A percentile compares a stretch with the other conserved stretches of the same genome.
These are phyloP conservation scores for Podargus strigoides DNA, from an alignment of 2,797 vertebrate species.

Conservation along the genomic window DNA sequence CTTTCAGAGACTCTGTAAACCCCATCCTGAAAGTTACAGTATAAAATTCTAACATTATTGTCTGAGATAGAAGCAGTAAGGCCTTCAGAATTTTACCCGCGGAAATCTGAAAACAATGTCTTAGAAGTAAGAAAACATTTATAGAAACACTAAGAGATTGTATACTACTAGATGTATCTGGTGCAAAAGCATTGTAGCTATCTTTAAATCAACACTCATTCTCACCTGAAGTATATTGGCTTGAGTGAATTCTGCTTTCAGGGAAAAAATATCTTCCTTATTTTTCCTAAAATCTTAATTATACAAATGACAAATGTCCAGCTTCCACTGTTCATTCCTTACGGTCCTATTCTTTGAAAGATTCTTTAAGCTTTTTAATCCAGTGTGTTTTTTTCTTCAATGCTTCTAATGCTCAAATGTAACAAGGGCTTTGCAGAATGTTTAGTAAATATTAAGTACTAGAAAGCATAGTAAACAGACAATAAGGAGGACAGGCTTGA, in stretches of 20 bases:
- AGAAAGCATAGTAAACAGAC: not conserved
- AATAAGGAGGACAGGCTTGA: not conserved
- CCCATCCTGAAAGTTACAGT: not conserved
- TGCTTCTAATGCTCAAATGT: not conserved
- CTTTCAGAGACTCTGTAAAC: not conserved
- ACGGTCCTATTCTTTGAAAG: not conserved
- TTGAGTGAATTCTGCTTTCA: not conserved
- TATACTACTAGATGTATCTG: not conserved
- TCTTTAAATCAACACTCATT: not conserved
- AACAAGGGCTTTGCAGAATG: not conserved
- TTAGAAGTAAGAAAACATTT: not conserved
- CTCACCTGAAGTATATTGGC: not conserved
- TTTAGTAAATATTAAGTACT: not conserved
- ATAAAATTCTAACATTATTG: not conserved
- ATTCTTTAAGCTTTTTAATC: not conserved
- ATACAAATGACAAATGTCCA: not conserved
- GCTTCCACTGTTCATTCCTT: not conserved
- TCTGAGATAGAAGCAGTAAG: not conserved
- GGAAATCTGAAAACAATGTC: not conserved
- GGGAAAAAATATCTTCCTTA: not conserved
- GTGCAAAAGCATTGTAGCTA: not conserved
- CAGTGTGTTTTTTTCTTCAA: not conserved
- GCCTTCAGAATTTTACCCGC: not conserved
- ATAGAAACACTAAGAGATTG: not conserved
- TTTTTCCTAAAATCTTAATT: not conserved